Conservation (phyloP, 2,888 invertebrate genomes). For the Thecocarcelia acutangulata region DNA sequence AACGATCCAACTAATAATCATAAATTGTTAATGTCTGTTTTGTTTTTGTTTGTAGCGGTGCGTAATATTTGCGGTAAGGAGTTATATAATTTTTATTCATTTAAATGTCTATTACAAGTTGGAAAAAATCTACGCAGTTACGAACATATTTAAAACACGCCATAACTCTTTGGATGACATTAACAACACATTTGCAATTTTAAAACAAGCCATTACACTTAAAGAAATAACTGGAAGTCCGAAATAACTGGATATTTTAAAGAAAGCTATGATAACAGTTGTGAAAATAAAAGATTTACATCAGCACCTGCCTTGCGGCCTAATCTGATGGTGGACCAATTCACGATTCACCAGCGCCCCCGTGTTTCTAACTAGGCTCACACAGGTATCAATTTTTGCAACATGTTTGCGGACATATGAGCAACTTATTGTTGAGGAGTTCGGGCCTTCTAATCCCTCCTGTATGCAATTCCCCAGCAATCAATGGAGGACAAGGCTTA, state of each 20-base stretch:
- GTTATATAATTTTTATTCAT: slow-evolving; percentile 18
- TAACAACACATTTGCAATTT: slow-evolving; percentile 46
- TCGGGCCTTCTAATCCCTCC: too few relatives aligned
- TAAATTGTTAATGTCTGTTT: slow-evolving; percentile 48
- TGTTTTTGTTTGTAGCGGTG: slow-evolving; percentile 18
- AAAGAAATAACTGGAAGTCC: slow-evolving; percentile 7
- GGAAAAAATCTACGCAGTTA: slow-evolving; percentile 42
- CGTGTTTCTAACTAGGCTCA: too few relatives aligned
- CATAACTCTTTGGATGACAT: slow-evolving; percentile 57
- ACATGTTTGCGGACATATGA: too few relatives aligned
- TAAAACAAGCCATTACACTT: slow-evolving; percentile 30
- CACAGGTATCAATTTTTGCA: too few relatives aligned
- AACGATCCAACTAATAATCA: slow-evolving; percentile 58
- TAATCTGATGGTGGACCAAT: too few relatives aligned
- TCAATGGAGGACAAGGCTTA: too few relatives aligned
- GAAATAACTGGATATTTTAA: neutral
- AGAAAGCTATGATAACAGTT: too few relatives aligned
- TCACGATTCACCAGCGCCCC: too few relatives aligned
- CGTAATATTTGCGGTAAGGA: slow-evolving; percentile 34
- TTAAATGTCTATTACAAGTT: slow-evolving; percentile 39
- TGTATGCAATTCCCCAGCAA: too few relatives aligned
- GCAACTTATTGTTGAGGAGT: too few relatives aligned
- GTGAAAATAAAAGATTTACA: too few relatives aligned
- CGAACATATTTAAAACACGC: slow-evolving; percentile 64
- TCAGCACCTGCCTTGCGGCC: too few relatives aligned